Evolutionary conservation across 2,797 vertebrate genomes (phyloP), one percentile per base, ranked within the genome.

Genomic region (Clarias pachynema): DNA sequence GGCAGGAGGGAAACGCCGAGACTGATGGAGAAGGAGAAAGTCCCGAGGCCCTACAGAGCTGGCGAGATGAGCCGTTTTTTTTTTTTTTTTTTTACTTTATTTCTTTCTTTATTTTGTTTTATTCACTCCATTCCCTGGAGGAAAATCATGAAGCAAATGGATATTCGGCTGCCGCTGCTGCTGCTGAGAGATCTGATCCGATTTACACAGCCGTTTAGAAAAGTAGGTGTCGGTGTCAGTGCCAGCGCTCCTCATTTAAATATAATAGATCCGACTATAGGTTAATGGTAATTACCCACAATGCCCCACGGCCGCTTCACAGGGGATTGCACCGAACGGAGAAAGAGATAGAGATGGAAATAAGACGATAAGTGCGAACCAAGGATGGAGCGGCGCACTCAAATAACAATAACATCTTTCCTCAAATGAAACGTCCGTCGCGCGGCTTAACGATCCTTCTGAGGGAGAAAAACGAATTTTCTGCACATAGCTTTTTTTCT

Each of bases 281-380:
- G 81, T 79, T 83, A 69, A 73, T 65, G 80, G 81, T 86, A 70
- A 86, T 86, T 86, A 86, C 85, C 80, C 85, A 86, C 80, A 70
- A 70, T 86, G 80, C 81, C 85, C 73, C 26, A 65, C 57, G 44
- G 85, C 65, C 29, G 26, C 73, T 44, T 74, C 84, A 29, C 31
- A 5, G 20, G 24, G 40, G 69, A 29, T 60, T 29, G 44, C 7
- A 10, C 34, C 22, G 49, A 40, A 79, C 34, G 16, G 83, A 22
- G 34, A 79, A 63, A 4, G 31, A 79, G 31, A 31, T 34, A 22
- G 74, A 44, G 56, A 85, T 73, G 57, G 82, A 63, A 74, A 73
- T 73, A 29, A 53, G 22, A 49, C 24, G 62, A 68, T 37, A 60
- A 74, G 72, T 3, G 44, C 49, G 59, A 56, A 26, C 20, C n/a